A percentile compares a stretch with the other conserved stretches of the same genome.
phyloP scores from a whole-genome alignment of 2,888 invertebrate genomes.

The Cerastoderma edule region DNA sequence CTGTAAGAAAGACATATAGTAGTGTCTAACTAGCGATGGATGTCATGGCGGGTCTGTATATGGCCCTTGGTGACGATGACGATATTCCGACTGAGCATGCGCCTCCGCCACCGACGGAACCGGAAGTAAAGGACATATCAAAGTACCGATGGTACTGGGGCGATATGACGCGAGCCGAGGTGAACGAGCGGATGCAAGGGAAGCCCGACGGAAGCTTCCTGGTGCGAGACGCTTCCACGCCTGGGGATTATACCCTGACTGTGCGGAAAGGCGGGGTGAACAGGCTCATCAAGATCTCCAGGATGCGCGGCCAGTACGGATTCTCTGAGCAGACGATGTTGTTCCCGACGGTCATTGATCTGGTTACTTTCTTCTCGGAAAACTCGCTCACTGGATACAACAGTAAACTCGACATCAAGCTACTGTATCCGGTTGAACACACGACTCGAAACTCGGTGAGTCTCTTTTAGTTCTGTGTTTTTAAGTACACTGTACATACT shows the following conservation, averaged over 20 bases:
- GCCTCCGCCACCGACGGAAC: background rate
- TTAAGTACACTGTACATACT: too few relatives aligned
- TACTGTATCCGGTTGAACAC: conserved; percentile 91
- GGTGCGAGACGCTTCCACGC: conserved; percentile 96
- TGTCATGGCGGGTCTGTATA: conserved; percentile 13
- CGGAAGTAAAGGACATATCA: background rate
- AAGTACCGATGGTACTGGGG: conserved; percentile 95
- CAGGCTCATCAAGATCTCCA: conserved; percentile 97
- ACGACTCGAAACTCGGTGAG: conserved; percentile 85
- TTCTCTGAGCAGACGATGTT: conserved; percentile 87
- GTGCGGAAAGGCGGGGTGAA: conserved; percentile 95
- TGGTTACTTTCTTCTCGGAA: conserved; percentile 93
- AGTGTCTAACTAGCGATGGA: too few relatives aligned
- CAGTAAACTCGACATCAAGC: conserved; percentile 91
- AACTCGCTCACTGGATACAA: conserved; percentile 96
- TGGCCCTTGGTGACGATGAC: background rate
- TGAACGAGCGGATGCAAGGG: conserved; percentile 94
- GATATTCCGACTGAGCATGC: background rate
- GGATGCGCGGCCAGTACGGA: conserved; percentile 94
- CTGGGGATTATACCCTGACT: conserved; percentile 96
- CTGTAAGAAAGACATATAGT: too few relatives aligned
- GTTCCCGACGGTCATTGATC: conserved; percentile 87
- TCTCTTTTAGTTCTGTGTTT: conserved; percentile 3
- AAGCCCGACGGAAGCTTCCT: conserved; percentile 97
- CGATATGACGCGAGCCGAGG: conserved; percentile 93